Evolutionary conservation across 2,888 invertebrate genomes (phyloP).

Genomic region (Acrobasis consociella): DNA sequence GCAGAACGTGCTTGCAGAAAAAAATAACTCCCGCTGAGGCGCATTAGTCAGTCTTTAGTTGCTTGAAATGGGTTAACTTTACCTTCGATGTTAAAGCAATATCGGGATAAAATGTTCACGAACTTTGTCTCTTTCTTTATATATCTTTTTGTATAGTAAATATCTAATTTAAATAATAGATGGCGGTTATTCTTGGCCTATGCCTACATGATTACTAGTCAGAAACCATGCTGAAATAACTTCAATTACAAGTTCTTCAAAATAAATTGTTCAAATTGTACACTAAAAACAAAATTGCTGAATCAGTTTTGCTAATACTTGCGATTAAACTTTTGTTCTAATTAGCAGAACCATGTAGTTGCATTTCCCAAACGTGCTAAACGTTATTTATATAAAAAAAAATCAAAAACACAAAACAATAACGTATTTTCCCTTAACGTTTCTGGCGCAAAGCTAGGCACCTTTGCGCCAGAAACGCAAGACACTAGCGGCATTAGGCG

Average conservation of each 20-base stretch:
- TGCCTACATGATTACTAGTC: background rate
- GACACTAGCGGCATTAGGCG: no score
- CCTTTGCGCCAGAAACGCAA: no score
- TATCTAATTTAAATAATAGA: background rate
- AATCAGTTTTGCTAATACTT: background rate
- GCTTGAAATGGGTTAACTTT: background rate
- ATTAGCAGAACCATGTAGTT: no score
- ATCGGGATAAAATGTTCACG: background rate
- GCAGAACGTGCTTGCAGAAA: conserved; percentile 6
- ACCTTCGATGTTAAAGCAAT: background rate
- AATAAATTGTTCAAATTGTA: background rate
- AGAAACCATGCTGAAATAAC: background rate
- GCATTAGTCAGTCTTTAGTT: conserved; percentile 8
- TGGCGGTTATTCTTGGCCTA: background rate
- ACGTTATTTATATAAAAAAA: no score
- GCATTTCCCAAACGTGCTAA: no score
- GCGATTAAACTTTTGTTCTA: background rate
- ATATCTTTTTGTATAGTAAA: background rate
- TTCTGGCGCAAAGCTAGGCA: no score
- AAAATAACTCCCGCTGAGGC: conserved; percentile 2
- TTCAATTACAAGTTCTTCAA: background rate
- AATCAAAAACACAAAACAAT: no score
- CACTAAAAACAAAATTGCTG: background rate
- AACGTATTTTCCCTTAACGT: no score
- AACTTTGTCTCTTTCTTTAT: background rate